Evolutionary conservation across 2,797 vertebrate genomes (phyloP).

Genomic region (Enteromius anoplus): DNA sequence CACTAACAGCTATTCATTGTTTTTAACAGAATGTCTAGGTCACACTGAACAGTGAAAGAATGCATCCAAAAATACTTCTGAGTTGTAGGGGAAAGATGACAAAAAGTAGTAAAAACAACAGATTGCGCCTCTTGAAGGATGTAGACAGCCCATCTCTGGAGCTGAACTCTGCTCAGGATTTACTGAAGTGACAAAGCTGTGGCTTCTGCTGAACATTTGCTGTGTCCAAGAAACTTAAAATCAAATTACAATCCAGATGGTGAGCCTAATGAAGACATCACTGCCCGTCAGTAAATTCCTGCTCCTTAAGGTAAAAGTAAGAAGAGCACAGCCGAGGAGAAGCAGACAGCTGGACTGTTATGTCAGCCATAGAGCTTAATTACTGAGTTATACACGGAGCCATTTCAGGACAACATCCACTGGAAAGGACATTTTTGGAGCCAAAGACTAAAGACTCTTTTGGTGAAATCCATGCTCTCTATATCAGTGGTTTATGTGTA

Average conservation of each 20-base stretch:
- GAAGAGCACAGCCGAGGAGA: background rate
- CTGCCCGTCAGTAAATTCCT: background rate
- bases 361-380: constrained; percentile 13
- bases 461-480: background rate
- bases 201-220: background rate
- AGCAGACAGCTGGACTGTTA: constrained; percentile 47
- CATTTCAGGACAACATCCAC: constrained; percentile 12
- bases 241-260: constrained; percentile 46
- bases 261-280: constrained; percentile 42
- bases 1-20: constrained; percentile 1
- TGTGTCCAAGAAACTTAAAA: background rate
- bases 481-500: background rate
- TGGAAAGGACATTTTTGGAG: background rate
- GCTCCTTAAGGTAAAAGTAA: background rate
- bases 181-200: background rate
- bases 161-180: background rate
- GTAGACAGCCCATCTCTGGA: background rate
- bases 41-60: constrained; percentile 9
- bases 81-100: background rate
- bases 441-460: background rate
- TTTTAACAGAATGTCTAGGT: background rate
- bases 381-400: background rate
- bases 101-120: background rate
- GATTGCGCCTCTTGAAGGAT: background rate
- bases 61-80: background rate